Conservation (phyloP, 2,797 vertebrate genomes). For the Lacerta viridis region DNA sequence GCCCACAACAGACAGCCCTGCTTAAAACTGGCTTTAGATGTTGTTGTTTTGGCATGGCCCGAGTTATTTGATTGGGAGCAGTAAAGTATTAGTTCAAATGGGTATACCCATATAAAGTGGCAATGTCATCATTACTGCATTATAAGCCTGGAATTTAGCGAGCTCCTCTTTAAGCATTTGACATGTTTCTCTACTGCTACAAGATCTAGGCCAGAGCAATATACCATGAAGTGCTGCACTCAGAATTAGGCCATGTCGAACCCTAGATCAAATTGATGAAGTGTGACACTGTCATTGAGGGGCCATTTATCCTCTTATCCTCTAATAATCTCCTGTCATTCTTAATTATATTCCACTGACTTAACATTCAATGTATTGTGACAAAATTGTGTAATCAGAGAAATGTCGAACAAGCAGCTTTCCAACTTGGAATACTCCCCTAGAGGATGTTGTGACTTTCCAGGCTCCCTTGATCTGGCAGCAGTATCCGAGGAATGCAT, state of each 20-base stretch:
- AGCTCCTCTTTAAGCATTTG: conserved; percentile 16
- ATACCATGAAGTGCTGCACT: conserved; percentile 18
- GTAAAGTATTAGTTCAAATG: not conserved
- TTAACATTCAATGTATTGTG: conserved; percentile 60
- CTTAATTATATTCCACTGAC: conserved; percentile 46
- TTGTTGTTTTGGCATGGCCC: not conserved
- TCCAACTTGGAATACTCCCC: conserved; percentile 20
- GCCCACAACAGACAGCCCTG: not conserved
- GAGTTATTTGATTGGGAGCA: not conserved
- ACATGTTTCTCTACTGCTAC: not conserved
- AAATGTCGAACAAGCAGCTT: conserved; percentile 58
- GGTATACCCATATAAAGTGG: not conserved
- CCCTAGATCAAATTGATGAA: conserved; percentile 65
- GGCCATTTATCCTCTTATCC: conserved; percentile 53
- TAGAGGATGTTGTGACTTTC: conserved; percentile 34
- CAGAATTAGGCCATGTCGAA: conserved; percentile 17
- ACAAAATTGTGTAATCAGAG: conserved; percentile 59
- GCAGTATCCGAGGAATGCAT: not conserved
- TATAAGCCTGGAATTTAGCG: not conserved
- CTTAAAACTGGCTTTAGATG: not conserved
- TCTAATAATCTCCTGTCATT: conserved; percentile 64
- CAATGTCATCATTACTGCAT: not conserved
- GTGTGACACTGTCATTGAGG: conserved; percentile 56
- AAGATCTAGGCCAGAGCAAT: conserved; percentile 2
- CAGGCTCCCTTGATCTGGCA: conserved; percentile 20